Evolutionary conservation across 1,140 invertebrate species (phyloP).

Genomic region (Penaeus vannamei): DNA sequence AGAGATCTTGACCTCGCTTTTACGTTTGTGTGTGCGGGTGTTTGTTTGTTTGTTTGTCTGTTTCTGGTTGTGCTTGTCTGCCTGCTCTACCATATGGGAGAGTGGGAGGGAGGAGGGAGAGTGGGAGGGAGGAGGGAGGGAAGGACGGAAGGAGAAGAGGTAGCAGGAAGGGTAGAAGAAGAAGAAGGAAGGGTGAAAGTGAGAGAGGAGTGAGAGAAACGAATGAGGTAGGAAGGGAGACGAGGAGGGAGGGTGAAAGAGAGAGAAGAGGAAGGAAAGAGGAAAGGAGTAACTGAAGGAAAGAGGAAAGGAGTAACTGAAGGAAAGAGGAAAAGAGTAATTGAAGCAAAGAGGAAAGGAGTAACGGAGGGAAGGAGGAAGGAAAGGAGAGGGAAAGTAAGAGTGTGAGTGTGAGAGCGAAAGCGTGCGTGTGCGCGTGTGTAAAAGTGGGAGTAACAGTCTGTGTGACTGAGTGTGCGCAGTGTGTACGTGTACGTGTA

Average conservation of each 20-base stretch:
- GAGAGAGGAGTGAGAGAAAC: not conserved
- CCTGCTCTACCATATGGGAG: not conserved
- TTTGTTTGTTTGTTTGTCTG: too few species aligned
- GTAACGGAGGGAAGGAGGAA: not conserved
- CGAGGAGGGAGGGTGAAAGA: not conserved
- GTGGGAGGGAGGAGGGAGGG: not conserved
- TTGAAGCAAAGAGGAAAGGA: not conserved
- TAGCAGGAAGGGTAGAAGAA: constrained; percentile 4
- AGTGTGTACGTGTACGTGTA: too few species aligned
- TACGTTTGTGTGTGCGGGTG: too few species aligned
- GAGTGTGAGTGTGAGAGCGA: too few species aligned
- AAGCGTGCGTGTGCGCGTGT: too few species aligned
- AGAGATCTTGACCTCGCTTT: too few species aligned
- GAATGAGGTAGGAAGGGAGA: not conserved
- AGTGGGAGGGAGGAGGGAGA: constrained; percentile 8
- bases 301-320: not conserved
- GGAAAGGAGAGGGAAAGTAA: not conserved
- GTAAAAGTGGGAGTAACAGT: too few species aligned
- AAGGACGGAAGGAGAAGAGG: constrained; percentile 10
- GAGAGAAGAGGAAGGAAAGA: too few species aligned
- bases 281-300: too few species aligned
- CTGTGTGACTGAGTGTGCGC: too few species aligned
- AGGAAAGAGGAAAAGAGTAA: not conserved
- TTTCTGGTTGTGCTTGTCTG: not conserved
- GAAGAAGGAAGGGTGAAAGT: not conserved